Conservation (phyloP, 2,113 vertebrate species). For the Anser cygnoides region DNA sequence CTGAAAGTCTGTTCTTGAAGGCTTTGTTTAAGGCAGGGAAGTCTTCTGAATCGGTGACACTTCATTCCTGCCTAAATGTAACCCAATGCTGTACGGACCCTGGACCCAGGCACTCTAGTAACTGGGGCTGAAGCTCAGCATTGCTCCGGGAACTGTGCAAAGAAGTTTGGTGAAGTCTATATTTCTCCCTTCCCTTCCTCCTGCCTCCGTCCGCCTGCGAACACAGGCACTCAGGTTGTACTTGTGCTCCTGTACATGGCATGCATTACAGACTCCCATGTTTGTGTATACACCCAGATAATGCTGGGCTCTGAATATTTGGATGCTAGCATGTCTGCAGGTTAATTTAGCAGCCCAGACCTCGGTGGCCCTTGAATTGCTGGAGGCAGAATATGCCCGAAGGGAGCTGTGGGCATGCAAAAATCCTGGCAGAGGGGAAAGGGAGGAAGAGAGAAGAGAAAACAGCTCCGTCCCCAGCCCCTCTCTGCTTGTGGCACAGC, state of each 20-base stretch:
- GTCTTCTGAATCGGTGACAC: not conserved
- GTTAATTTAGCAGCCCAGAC: not conserved
- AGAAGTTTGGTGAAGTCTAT: not conserved
- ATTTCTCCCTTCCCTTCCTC: not conserved
- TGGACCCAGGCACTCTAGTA: not conserved
- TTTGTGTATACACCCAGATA: not conserved
- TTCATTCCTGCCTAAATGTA: not conserved
- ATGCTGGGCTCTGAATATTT: not conserved
- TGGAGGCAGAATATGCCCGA: not conserved
- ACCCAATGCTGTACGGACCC: not conserved
- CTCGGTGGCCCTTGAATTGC: not conserved
- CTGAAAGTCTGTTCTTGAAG: not conserved
- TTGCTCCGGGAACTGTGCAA: not conserved
- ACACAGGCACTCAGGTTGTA: not conserved
- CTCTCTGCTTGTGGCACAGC: not conserved
- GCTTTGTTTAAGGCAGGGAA: not conserved
- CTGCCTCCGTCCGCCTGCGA: not conserved
- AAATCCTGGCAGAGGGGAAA: not conserved
- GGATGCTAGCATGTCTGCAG: not conserved
- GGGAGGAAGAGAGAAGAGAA: not conserved
- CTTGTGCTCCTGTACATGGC: fast-evolving
- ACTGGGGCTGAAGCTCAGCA: not conserved
- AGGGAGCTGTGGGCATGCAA: not conserved
- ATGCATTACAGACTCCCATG: not conserved
- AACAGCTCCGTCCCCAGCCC: not conserved